Percentiles rank a stretch among this genome's conserved stretches.
phyloP scores from a whole-genome alignment of 2,797 vertebrate genomes.

The Peromyscus melanophrys region DNA sequence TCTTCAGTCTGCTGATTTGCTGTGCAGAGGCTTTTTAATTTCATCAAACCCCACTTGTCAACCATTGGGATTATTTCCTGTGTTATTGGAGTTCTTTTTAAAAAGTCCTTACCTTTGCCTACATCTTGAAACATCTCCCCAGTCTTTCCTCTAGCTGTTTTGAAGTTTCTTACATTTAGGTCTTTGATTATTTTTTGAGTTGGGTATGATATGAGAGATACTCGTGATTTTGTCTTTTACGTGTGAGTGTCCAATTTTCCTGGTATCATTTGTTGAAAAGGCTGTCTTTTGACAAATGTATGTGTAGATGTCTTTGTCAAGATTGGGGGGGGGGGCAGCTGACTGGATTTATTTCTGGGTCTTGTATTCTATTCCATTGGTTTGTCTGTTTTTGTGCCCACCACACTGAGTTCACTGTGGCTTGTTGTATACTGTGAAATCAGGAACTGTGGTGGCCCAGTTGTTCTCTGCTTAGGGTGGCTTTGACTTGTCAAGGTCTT shows the following conservation, averaged over 20 bases:
- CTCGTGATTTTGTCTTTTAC: background rate
- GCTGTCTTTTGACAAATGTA: background rate
- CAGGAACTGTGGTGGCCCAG: no score
- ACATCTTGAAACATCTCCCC: background rate
- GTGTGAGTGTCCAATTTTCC: background rate
- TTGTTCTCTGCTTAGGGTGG: background rate
- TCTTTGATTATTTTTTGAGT: background rate
- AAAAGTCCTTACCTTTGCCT: background rate
- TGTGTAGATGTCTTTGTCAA: background rate
- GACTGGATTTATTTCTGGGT: background rate
- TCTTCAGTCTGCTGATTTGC: background rate
- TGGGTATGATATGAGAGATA: background rate
- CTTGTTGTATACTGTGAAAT: background rate
- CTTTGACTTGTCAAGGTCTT: background rate
- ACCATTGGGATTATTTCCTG: background rate
- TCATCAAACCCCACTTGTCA: background rate
- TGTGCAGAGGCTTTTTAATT: background rate
- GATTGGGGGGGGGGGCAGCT: background rate
- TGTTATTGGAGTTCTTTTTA: background rate
- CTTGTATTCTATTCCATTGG: background rate
- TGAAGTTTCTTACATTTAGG: background rate
- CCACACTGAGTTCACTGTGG: background rate
- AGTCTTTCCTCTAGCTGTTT: background rate
- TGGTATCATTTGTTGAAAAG: background rate
- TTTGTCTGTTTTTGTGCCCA: background rate